phyloP scores from a whole-genome alignment of 2,888 invertebrate genomes.

The Euzetes globulus region DNA sequence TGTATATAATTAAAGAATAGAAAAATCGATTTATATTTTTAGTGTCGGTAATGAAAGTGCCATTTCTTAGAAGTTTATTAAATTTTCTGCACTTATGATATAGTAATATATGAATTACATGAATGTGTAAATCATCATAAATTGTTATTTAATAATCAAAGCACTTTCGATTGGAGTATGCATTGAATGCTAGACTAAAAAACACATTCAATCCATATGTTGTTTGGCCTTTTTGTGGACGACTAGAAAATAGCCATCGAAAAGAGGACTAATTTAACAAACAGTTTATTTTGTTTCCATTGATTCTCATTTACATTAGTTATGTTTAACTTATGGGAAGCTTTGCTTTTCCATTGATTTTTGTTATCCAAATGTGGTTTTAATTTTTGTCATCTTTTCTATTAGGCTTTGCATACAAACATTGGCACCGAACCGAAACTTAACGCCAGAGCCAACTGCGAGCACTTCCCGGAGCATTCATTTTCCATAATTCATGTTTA shows the following conservation, averaged over 20 bases:
- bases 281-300: background rate
- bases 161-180: background rate
- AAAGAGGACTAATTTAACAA: background rate
- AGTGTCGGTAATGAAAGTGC: background rate
- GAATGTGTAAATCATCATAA: slow-evolving; percentile 14
- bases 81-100: slow-evolving; percentile 9
- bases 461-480: background rate
- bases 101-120: background rate
- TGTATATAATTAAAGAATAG: background rate
- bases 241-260: background rate
- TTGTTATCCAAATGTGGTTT: slow-evolving; percentile 8
- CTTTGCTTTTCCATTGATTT: slow-evolving; percentile 13
- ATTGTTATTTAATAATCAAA: background rate
- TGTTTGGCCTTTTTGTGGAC: background rate
- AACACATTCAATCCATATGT: slow-evolving; percentile 27
- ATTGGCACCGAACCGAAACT: slow-evolving; percentile 1
- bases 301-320: slow-evolving; percentile 27
- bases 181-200: background rate
- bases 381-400: slow-evolving; percentile 8
- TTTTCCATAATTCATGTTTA: background rate
- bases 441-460: background rate
- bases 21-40: background rate
- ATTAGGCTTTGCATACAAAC: background rate
- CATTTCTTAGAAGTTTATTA: slow-evolving; percentile 10
- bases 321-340: background rate